These are phyloP conservation scores for Microcebus ravelobensis DNA, from an alignment of 2,113 vertebrate species.

Conservation along the genomic window DNA sequence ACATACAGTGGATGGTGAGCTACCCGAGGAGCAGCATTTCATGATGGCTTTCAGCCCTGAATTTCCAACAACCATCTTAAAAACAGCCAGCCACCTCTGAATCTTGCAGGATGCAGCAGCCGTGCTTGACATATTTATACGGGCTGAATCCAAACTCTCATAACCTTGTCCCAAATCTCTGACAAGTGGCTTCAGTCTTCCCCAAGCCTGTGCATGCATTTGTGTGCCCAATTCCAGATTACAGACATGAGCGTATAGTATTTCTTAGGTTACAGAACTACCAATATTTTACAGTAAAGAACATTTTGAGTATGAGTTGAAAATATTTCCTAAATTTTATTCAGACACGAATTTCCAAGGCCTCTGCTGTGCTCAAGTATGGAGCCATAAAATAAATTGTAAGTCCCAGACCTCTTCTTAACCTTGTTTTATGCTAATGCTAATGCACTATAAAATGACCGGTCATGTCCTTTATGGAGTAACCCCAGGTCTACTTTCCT, in stretches of 20 bases:
- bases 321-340: constrained; percentile 44
- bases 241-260: not conserved
- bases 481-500: constrained; percentile 2
- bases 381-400: not conserved
- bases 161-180: not conserved
- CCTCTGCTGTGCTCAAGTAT: constrained; percentile 12
- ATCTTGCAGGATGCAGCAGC: not conserved
- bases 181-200: not conserved
- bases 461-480: not conserved
- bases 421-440: constrained; percentile 41
- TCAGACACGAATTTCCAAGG: constrained; percentile 45
- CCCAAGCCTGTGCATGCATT: not conserved
- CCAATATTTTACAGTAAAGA: not conserved
- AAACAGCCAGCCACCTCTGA: not conserved
- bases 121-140: not conserved
- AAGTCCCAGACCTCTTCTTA: constrained; percentile 44
- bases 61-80: not conserved
- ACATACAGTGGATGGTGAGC: not conserved
- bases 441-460: constrained; percentile 22
- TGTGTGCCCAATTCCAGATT: not conserved
- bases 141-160: not conserved
- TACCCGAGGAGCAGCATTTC: constrained; percentile 12
- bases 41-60: not conserved
- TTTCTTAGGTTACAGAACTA: not conserved
- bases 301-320: not conserved